Base-by-base conservation (phyloP, 2,113 vertebrate genomes). In the Anas platyrhynchos region DNA sequence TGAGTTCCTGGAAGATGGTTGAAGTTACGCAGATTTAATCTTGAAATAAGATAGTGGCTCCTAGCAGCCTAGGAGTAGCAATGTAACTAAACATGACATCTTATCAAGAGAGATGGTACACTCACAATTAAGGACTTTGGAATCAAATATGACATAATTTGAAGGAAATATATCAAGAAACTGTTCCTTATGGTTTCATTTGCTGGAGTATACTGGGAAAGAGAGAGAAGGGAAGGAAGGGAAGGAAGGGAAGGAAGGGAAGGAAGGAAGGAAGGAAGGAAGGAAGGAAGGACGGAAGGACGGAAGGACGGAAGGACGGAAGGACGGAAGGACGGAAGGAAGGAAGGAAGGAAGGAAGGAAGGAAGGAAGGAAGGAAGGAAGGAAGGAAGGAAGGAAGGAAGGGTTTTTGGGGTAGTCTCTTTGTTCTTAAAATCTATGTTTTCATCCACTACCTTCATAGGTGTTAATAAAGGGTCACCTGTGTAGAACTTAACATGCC, bases 391-490 rank as follows among this genome's bases (percentile, higher is more conserved):
- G 11, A 79, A 36, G 7, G 58, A 59, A 62, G 4, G 8, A 9
- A 38, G 1, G 1, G 4, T 48, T 69, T 2, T 46, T 79, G 22
- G 4, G 2, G 44, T 55, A 59, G 8, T 26, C 36, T 13, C 4
- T 62, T 91, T 80, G 5, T 13, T 80, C 84, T 77, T 73, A 69
- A 88, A 80, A 83, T 38, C 32, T 34, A 1, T 36, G 14, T 2
- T 77, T 73, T 92, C 29, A 65, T 54, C 21, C 21, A 7, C 21
- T 36, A 3, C 7, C 12, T 84, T 66, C 25, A 9, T 61, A 11
- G 4, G 4, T 14, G 18, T 44, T 65, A 22, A 34, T 1, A 4
- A 67, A 55, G 48, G 9, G 9, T 43, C 13, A 63, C 20, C 20
- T 20, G 9, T 27, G 23, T 12, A 67, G 21, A 21, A 83, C 21